Conservation (phyloP, 2,888 invertebrate genomes). For the Hesperia comma region DNA sequence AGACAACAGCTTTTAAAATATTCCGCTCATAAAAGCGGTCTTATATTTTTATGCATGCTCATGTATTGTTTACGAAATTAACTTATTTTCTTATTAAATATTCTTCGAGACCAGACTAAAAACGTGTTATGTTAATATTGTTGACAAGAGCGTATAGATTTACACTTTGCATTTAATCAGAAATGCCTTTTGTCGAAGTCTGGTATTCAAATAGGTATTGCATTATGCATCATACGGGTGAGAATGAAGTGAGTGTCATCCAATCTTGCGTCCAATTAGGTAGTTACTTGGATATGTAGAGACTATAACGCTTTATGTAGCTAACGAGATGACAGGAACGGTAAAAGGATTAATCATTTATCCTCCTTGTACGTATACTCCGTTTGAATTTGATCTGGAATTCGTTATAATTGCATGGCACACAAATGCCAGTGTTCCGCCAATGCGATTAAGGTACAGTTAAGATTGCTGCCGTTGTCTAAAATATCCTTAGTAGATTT, state of each 20-base stretch:
- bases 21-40: not conserved
- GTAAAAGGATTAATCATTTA: not conserved
- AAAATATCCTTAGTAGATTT: too few species aligned
- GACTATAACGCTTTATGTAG: not conserved
- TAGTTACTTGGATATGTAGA: constrained; percentile 2
- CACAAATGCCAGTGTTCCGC: too few species aligned
- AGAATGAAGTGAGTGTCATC: constrained; percentile 27
- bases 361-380: not conserved
- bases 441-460: too few species aligned
- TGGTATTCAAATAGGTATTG: constrained; percentile 15
- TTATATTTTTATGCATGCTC: not conserved
- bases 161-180: constrained; percentile 4
- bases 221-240: constrained; percentile 29
- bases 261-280: constrained; percentile 31
- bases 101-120: too few species aligned
- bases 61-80: not conserved
- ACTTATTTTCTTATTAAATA: not conserved
- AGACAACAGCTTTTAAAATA: not conserved
- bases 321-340: not conserved
- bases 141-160: not conserved
- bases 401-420: too few species aligned
- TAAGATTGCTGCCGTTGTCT: too few species aligned
- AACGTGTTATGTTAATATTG: not conserved
- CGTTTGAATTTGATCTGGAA: too few species aligned
- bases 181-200: constrained; percentile 8